Percentiles rank a stretch among this genome's conserved stretches.
phyloP scores from a whole-genome alignment of 1,140 invertebrate genomes.

The Drosophila sucinea region DNA sequence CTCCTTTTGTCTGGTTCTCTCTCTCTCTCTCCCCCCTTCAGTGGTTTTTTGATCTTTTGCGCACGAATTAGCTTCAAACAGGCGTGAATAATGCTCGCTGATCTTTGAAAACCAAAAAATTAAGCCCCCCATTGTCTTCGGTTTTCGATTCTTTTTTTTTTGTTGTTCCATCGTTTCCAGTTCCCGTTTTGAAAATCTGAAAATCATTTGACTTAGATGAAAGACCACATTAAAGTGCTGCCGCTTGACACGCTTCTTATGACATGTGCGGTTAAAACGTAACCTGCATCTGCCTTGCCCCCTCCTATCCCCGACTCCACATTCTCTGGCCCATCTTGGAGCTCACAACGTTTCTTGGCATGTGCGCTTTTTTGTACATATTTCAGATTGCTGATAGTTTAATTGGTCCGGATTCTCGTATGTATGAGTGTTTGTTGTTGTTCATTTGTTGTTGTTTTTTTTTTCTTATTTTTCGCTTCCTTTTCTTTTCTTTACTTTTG shows the following conservation, averaged over 20 bases:
- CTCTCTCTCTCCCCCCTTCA: background rate
- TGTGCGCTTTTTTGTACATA: conserved; percentile 50
- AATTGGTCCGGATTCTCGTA: conserved; percentile 67
- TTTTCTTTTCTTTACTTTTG: conserved; percentile 15
- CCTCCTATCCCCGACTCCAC: background rate
- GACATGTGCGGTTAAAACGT: conserved; percentile 63
- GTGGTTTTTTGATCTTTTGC: conserved; percentile 45
- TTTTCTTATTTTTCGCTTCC: background rate
- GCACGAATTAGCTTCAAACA: conserved; percentile 70
- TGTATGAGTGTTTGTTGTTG: conserved; percentile 14
- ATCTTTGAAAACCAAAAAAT: conserved; percentile 53
- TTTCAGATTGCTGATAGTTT: conserved; percentile 75
- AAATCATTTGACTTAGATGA: conserved; percentile 45
- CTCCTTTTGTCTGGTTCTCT: background rate
- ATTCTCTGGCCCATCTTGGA: conserved; percentile 21
- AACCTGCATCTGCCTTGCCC: conserved; percentile 26
- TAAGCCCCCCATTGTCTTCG: conserved; percentile 43
- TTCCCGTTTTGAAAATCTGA: conserved; percentile 48
- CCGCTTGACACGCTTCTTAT: conserved; percentile 71
- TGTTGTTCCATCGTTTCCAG: background rate
- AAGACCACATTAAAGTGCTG: conserved; percentile 72
- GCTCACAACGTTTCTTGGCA: conserved; percentile 40
- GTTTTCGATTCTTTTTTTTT: conserved; percentile 33
- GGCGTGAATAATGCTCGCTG: conserved; percentile 70
- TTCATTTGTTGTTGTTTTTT: conserved; percentile 33